Percentiles rank a stretch among this genome's conserved stretches.
Conservation (phyloP, 2,797 vertebrate species). For the Muscicapa comitata region DNA sequence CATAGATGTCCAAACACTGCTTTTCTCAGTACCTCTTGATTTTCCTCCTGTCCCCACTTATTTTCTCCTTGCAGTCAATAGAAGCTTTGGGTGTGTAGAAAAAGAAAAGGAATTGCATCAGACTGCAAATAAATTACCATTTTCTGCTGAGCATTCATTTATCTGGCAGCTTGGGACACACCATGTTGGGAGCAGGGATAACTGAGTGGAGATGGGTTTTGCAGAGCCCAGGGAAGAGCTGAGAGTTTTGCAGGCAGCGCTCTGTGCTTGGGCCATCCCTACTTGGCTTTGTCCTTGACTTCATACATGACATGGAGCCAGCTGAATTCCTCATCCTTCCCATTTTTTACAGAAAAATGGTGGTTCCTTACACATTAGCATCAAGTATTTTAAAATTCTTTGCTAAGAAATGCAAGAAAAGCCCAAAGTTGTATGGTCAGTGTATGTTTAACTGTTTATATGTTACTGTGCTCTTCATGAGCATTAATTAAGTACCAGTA, state of each 20-base stretch:
- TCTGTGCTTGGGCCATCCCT: background rate
- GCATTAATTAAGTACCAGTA: background rate
- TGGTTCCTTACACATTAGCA: rapidly evolving
- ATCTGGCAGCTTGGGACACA: background rate
- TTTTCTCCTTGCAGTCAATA: background rate
- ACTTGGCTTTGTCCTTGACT: background rate
- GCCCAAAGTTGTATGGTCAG: background rate
- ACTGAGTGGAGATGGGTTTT: background rate
- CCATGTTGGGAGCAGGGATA: background rate
- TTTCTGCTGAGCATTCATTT: background rate
- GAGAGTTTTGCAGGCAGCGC: rapidly evolving
- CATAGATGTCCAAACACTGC: background rate
- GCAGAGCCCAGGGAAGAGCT: background rate
- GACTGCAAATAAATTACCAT: background rate
- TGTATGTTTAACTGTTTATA: background rate
- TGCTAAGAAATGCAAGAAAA: background rate
- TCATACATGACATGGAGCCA: rapidly evolving
- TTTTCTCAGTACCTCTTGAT: background rate
- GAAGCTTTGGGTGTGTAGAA: background rate
- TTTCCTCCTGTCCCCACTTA: background rate
- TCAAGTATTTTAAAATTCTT: background rate
- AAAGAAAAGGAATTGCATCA: conserved; percentile 7
- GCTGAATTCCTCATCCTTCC: background rate
- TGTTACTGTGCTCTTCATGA: background rate
- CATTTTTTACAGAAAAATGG: background rate